Percentiles rank a stretch among this genome's conserved stretches.
Conservation (phyloP, 2,888 invertebrate species). For the Chelonus formosanus region DNA sequence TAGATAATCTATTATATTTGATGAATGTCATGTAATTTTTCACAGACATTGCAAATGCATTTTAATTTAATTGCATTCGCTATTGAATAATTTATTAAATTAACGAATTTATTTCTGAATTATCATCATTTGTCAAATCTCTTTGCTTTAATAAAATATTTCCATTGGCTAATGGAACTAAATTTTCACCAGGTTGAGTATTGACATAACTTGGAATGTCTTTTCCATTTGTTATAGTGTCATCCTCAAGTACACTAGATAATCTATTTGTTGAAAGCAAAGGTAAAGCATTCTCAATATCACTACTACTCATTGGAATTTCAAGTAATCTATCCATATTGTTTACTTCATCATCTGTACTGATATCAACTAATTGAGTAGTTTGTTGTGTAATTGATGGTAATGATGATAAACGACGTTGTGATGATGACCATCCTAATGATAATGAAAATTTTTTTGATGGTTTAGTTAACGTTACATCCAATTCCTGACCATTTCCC, state of each 20-base stretch:
- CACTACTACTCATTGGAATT: not conserved
- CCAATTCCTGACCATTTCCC: constrained; percentile 72
- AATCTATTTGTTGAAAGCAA: not conserved
- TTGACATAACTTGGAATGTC: constrained; percentile 16
- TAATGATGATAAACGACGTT: constrained; percentile 2
- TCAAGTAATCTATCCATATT: not conserved
- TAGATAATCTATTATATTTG: too few species aligned
- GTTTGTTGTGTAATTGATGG: constrained; percentile 25
- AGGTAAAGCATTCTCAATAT: not conserved
- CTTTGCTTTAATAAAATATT: constrained; percentile 34
- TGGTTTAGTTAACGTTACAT: constrained; percentile 66
- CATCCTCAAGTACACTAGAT: not conserved
- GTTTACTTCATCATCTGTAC: constrained; percentile 8
- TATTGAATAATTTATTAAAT: too few species aligned
- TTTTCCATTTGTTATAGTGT: not conserved
- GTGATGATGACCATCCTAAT: constrained; percentile 46
- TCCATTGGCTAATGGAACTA: not conserved
- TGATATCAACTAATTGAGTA: constrained; percentile 47
- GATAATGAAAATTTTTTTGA: constrained; percentile 64
- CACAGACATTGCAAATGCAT: too few species aligned
- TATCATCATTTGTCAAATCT: constrained; percentile 6
- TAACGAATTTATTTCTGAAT: constrained; percentile 7
- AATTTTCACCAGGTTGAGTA: not conserved
- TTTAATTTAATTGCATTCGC: too few species aligned
- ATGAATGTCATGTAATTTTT: too few species aligned